phyloP scores from a whole-genome alignment of 2,888 invertebrate species.

The Rotaria socialis region DNA sequence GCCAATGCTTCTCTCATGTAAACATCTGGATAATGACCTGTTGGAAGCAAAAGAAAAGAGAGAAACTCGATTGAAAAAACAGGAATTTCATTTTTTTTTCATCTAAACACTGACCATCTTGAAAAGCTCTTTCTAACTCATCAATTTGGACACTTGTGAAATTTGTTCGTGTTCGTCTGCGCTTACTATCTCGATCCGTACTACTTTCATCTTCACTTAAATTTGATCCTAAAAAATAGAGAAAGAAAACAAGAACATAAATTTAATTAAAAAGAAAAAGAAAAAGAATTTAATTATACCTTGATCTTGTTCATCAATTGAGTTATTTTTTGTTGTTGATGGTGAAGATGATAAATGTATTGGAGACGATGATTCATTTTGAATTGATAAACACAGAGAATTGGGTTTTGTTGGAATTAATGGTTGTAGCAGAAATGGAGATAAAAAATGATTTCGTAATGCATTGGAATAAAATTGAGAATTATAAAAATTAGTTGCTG shows the following conservation, averaged over 20 bases:
- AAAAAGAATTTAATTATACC: not conserved
- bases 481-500: constrained; percentile 12
- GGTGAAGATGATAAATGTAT: not conserved
- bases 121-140: constrained; percentile 84
- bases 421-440: constrained; percentile 11
- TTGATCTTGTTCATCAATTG: constrained; percentile 12
- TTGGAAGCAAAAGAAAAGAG: not conserved
- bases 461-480: constrained; percentile 5
- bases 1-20: constrained; percentile 98
- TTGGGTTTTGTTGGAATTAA: not conserved
- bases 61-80: too few species aligned
- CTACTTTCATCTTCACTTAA: constrained; percentile 46
- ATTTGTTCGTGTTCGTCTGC: constrained; percentile 60
- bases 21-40: constrained; percentile 87
- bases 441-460: not conserved
- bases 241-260: too few species aligned
- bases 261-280: too few species aligned
- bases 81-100: too few species aligned
- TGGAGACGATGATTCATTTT: constrained; percentile 11
- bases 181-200: constrained; percentile 51
- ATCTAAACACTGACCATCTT: constrained; percentile 53
- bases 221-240: not conserved
- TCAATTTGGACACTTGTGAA: constrained; percentile 69
- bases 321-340: constrained; percentile 13
- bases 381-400: constrained; percentile 1